Conservation (phyloP, 2,113 vertebrate species). For the Dicrurus megarhynchus region DNA sequence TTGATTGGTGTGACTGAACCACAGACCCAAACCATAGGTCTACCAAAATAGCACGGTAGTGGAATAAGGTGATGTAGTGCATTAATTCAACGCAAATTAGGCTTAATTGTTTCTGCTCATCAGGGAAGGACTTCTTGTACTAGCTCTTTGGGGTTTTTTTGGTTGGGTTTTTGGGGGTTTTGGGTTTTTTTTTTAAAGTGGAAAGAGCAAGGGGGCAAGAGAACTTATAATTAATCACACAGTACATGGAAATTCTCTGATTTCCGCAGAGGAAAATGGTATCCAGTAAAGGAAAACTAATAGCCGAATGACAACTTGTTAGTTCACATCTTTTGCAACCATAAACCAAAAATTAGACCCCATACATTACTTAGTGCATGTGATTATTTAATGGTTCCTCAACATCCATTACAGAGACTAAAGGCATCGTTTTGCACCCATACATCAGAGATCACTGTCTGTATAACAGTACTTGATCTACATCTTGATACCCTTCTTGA, state of each 20-base stretch:
- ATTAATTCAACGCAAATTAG: not conserved
- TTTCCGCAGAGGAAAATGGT: not conserved
- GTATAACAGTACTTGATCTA: not conserved
- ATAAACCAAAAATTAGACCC: not conserved
- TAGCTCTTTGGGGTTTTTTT: not conserved
- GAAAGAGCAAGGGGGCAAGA: slow-evolving; percentile 37
- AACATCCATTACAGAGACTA: not conserved
- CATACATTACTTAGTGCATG: accelerated
- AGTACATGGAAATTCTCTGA: not conserved
- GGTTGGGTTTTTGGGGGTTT: not conserved
- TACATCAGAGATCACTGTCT: not conserved
- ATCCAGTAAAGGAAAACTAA: not conserved
- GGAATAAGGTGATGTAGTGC: not conserved
- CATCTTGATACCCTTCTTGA: not conserved
- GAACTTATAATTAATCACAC: slow-evolving; percentile 57
- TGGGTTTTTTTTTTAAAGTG: not conserved
- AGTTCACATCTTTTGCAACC: not conserved
- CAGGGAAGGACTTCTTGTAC: not conserved
- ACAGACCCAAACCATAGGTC: not conserved
- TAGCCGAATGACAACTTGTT: not conserved
- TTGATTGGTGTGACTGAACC: not conserved
- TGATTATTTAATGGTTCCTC: not conserved
- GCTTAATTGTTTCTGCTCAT: not conserved
- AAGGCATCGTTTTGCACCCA: not conserved
- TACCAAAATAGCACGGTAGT: not conserved